Evolutionary conservation across 2,888 invertebrate genomes (phyloP), one percentile per base, ranked within the genome.

Genomic region (Apotomis betuletana): DNA sequence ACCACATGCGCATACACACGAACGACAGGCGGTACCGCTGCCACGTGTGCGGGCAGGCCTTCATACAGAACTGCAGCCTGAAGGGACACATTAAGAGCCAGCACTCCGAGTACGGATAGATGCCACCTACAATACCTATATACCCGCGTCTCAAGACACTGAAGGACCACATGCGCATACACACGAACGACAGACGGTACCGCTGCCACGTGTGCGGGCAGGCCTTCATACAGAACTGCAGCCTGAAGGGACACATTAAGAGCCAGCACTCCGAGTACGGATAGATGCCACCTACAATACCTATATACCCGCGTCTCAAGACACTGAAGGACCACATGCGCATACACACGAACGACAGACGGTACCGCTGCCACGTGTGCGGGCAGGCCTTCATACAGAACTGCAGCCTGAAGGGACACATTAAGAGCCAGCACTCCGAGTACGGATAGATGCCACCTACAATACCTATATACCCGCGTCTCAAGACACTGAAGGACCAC

Each of bases 221-320:
- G 74, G 92, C 92, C 1, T 92, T 92, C 74, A 90, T 92, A 75
- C 92, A 92, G 75, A 92, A 92, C 74, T 92, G 92, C 74, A 92
- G 92, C 68, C 71, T 92, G 0, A 92, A 92, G 73, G 91, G 91
- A 0, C 92, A 92, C 67, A 87, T 92, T 86, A 91, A 91, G 77
- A 91, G 89, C 36, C 92, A 92, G 49, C 92, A 92, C 63, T 90
- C 92, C 0, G 91, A 92, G 55, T 91, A 90, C 73, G 87, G 85
- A 74, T 87, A 85, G 83, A 73, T 2, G 10, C 8, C 10, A 4
- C 10, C 10, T 27, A 27, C 27, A 27, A 27, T 27, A 27, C 27
- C 27, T 27, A 27, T 27, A 27, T 27, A 27, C 27, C 27, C 27
- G 27, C 27, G 27, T 27, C 27, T 27, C 27, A 27, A 27, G 27